Conservation (phyloP, 2,113 vertebrate genomes). For the Pomatostomus ruficeps region DNA sequence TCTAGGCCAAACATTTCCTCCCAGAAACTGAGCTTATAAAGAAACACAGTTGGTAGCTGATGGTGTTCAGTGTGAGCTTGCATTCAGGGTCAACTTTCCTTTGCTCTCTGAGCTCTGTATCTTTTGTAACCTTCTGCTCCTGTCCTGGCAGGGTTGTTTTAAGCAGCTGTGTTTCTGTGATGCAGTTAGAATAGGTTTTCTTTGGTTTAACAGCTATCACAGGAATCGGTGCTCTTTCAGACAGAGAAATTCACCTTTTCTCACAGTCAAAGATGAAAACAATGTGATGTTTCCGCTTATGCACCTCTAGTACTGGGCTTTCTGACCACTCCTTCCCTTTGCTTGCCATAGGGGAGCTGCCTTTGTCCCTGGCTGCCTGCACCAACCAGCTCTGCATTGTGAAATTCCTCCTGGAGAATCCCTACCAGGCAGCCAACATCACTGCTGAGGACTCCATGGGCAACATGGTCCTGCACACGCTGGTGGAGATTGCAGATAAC, state of each 20-base stretch:
- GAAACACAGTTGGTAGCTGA: not conserved
- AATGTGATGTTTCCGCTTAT: not conserved
- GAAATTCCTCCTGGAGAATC: conserved; percentile 86
- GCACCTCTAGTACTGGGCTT: not conserved
- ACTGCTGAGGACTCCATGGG: conserved; percentile 79
- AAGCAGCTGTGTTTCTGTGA: not conserved
- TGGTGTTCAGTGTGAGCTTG: not conserved
- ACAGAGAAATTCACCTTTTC: not conserved
- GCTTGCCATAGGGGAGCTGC: conserved; percentile 84
- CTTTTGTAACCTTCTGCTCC: not conserved
- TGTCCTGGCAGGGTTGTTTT: not conserved
- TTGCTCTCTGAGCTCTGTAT: not conserved
- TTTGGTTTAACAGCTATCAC: not conserved
- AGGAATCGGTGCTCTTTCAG: not conserved
- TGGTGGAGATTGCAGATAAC: conserved; percentile 89
- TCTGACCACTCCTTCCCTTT: not conserved
- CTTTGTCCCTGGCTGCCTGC: conserved; percentile 91
- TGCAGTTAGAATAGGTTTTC: too few relatives aligned
- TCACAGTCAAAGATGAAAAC: not conserved
- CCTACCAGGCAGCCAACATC: conserved; percentile 73
- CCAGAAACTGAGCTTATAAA: not conserved
- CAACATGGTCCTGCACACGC: conserved; percentile 87
- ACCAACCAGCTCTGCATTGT: conserved; percentile 91
- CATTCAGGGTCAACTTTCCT: not conserved
- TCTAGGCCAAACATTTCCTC: not conserved